Evolutionary conservation across 2,113 vertebrate genomes (phyloP), one percentile per base, ranked within the genome.

Genomic region (Tetraodon nigroviridis): DNA sequence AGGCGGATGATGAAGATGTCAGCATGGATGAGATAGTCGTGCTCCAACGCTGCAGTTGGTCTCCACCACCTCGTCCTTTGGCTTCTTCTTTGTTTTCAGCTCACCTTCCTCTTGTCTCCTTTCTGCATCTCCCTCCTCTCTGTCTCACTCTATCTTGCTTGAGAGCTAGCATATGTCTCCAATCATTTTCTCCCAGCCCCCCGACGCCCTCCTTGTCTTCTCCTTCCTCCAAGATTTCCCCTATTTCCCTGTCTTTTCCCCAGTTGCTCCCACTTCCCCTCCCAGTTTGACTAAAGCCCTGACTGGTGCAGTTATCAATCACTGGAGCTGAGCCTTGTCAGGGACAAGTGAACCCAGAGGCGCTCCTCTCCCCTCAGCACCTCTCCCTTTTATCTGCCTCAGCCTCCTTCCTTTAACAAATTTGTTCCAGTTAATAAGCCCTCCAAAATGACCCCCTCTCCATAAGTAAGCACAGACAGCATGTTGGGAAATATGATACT

Each of bases 341-440:
- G 93, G 90, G 90, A 90, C 85, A 89, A 76, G 92, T 92, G 90
- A 93, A 94, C 91, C 74, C 92, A 90, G 79, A 73, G 73, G 84
- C 80, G 20, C 66, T 71, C 49, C 69, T 74, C 61, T 75, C 68
- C 67, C 59, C 64, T 71, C 71, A 10, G 49, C 60, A 61, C 24
- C 76, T 61, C 71, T 58, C 62, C 66, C 73, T 68, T 84, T 78
- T 81, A 88, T 87, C 79, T 82, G 71, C 82, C 82, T 80, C 76
- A 50, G 67, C 69, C 84, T 84, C 79, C 78, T 84, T 98, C 94
- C 94, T 93, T 98, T 95, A 95, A 96, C 95, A 97, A 96, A 98
- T 98, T 97, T 98, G 95, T 99, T 97, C 95, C 94, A 96, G 93
- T 98, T 99, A 99, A 98, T 98, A 98, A 97, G 94, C 93, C 93